phyloP scores from a whole-genome alignment of 2,797 vertebrate species.

The Gastrophryne carolinensis region DNA sequence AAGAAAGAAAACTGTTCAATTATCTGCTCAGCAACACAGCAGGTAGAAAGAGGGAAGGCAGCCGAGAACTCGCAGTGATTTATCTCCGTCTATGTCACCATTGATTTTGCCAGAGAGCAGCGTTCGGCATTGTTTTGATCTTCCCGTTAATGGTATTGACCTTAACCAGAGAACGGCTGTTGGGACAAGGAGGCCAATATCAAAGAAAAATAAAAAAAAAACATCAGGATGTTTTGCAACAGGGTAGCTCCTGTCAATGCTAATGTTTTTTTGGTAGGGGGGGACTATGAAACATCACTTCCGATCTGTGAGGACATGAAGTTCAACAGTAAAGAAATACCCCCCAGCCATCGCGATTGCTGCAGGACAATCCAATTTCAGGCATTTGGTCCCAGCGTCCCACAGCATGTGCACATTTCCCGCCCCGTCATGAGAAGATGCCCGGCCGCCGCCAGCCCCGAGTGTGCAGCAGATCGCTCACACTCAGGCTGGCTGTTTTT shows the following conservation, averaged over 20 bases:
- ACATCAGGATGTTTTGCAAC: not conserved
- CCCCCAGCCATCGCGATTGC: too few species aligned
- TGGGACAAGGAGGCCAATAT: conserved; percentile 5
- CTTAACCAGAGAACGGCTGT: not conserved
- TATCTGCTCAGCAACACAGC: not conserved
- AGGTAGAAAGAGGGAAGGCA: not conserved
- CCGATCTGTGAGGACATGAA: too few species aligned
- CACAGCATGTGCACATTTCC: too few species aligned
- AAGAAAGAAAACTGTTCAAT: conserved; percentile 1
- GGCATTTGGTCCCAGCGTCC: too few species aligned
- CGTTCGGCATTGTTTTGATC: conserved; percentile 1
- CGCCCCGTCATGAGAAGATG: too few species aligned
- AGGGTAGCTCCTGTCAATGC: not conserved
- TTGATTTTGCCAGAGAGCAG: not conserved
- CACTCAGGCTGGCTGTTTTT: too few species aligned
- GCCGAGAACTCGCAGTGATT: not conserved
- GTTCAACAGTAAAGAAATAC: too few species aligned
- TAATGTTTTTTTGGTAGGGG: too few species aligned
- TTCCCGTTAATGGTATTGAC: conserved; percentile 21
- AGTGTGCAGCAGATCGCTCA: too few species aligned
- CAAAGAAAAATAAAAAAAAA: not conserved
- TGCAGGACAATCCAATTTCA: too few species aligned
- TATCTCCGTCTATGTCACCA: conserved; percentile 10
- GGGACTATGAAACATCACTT: too few species aligned
- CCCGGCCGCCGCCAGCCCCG: too few species aligned